These are phyloP conservation scores for Cossypha caffra DNA, from an alignment of 2,797 vertebrate species.

Conservation along the genomic window DNA sequence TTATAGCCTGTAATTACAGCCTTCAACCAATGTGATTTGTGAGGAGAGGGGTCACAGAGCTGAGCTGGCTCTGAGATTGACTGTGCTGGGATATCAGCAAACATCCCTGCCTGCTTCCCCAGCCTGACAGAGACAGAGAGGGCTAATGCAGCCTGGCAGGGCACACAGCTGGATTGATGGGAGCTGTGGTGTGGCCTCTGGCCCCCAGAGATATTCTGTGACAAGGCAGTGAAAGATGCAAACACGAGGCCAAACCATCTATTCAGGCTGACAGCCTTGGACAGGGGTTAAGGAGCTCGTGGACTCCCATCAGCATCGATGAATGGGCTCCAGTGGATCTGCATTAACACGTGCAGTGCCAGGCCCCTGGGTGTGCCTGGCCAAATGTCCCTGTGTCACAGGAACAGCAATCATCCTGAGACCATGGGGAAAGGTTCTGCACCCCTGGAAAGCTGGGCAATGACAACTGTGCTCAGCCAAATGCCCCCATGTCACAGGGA, in stretches of 20 bases:
- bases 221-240: slow-evolving; percentile 62
- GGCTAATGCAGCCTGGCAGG: slow-evolving; percentile 50
- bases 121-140: slow-evolving; percentile 11
- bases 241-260: not conserved
- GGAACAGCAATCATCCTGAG: too few relatives aligned
- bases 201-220: slow-evolving; percentile 56
- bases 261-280: slow-evolving; percentile 35
- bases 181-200: slow-evolving; percentile 54
- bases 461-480: not conserved
- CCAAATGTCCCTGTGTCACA: too few relatives aligned
- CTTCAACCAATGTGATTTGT: slow-evolving; percentile 53
- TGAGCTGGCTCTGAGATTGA: not conserved
- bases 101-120: slow-evolving; percentile 39
- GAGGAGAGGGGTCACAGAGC: slow-evolving; percentile 38
- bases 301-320: slow-evolving; percentile 33
- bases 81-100: slow-evolving; percentile 35
- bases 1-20: slow-evolving; percentile 65
- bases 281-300: slow-evolving; percentile 62
- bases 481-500: not conserved
- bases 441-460: not conserved
- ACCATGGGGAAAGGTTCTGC: fast-evolving
- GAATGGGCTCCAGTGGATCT: slow-evolving; percentile 1
- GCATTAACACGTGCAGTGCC: not conserved
- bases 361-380: not conserved
- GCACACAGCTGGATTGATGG: slow-evolving; percentile 65